phyloP scores from a whole-genome alignment of 1,140 invertebrate genomes.

The Macrobrachium nipponense region DNA sequence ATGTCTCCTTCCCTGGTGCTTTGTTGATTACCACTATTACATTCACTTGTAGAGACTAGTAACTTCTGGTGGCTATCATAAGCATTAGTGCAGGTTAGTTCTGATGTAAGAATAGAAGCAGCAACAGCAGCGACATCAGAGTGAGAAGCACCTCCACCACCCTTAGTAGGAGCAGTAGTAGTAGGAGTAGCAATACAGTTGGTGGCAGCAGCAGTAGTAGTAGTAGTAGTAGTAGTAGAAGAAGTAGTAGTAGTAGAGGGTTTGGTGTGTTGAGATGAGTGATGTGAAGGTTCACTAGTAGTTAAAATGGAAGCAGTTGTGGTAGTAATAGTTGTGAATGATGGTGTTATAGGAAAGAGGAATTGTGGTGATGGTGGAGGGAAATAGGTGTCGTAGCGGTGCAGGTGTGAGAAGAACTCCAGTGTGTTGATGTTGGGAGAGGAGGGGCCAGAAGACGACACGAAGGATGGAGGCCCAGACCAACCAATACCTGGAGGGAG shows the following conservation, averaged over 20 bases:
- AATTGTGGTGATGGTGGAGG: slow-evolving; percentile 45
- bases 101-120: slow-evolving; percentile 32
- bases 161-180: slow-evolving; percentile 25
- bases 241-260: not conserved
- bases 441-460: slow-evolving; percentile 63
- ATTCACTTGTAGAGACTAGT: slow-evolving; percentile 24
- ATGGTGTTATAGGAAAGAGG: slow-evolving; percentile 34
- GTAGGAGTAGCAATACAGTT: slow-evolving; percentile 45
- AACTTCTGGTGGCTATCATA: slow-evolving; percentile 25
- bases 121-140: slow-evolving; percentile 54
- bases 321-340: slow-evolving; percentile 6
- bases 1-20: slow-evolving; percentile 47
- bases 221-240: slow-evolving; percentile 2
- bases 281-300: slow-evolving; percentile 21
- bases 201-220: slow-evolving; percentile 18
- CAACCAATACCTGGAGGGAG: slow-evolving; percentile 62
- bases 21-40: slow-evolving; percentile 28
- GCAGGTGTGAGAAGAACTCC: slow-evolving; percentile 62
- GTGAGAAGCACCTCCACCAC: slow-evolving; percentile 32
- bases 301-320: slow-evolving; percentile 11
- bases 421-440: slow-evolving; percentile 62
- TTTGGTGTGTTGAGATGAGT: slow-evolving; percentile 22
- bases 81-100: slow-evolving; percentile 33
- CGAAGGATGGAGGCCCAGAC: slow-evolving; percentile 64
- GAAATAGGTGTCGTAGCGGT: slow-evolving; percentile 58